phyloP scores from a whole-genome alignment of 2,797 vertebrate species.

The Chrosomus eos region DNA sequence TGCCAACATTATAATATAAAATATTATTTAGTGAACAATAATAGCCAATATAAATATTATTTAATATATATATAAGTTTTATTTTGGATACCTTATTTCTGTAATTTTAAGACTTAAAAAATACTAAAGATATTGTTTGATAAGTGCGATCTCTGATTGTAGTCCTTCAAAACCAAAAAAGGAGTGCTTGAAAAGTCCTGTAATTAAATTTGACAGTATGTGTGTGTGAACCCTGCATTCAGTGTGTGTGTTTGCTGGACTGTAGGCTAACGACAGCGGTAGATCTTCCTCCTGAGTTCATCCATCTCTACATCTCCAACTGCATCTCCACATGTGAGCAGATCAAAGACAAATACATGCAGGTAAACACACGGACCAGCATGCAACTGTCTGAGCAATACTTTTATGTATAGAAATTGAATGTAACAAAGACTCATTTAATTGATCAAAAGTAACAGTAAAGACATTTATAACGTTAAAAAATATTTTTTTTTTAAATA shows the following conservation, averaged over 20 bases:
- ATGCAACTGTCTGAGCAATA: not conserved
- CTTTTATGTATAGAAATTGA: not conserved
- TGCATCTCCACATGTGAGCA: conserved; percentile 99
- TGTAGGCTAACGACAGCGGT: conserved; percentile 94
- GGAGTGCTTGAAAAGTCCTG: too few relatives aligned
- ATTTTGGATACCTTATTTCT: too few relatives aligned
- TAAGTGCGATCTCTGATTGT: too few relatives aligned
- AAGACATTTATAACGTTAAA: not conserved
- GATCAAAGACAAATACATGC: conserved; percentile 99
- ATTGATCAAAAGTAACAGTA: not conserved
- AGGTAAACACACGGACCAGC: conserved; percentile 75
- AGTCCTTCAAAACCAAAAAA: too few relatives aligned
- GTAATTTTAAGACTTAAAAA: too few relatives aligned
- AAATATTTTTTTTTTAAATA: not conserved
- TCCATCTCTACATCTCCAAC: conserved; percentile 99
- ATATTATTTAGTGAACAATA: too few relatives aligned
- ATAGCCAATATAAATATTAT: too few relatives aligned
- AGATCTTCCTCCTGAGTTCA: conserved; percentile 97
- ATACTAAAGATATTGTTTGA: too few relatives aligned
- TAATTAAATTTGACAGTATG: too few relatives aligned
- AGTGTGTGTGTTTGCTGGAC: conserved; percentile 55
- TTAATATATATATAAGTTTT: too few relatives aligned
- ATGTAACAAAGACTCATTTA: not conserved
- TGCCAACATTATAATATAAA: too few relatives aligned
- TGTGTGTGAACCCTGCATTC: not conserved